Base-by-base conservation (phyloP, 1,140 invertebrate species). In the Pachypeltis micranthus region DNA sequence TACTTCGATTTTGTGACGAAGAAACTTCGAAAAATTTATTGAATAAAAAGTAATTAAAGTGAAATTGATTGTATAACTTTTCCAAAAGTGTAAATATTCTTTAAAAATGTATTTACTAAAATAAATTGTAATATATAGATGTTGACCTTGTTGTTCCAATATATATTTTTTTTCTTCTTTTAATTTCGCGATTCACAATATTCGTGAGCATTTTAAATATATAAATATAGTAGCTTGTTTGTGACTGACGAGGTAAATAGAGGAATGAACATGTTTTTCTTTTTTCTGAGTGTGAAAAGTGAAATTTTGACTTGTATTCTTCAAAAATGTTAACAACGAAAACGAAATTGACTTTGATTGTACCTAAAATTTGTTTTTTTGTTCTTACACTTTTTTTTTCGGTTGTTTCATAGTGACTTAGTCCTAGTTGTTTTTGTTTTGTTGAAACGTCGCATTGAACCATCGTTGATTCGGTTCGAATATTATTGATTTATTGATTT, bases 61-160 rank as follows among this genome's bases (percentile, higher is more conserved):
- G n/a, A n/a, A n/a, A n/a, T n/a, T n/a, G n/a, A n/a, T 31, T 26
- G 23, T 63, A 62, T 29, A 54, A 34, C 39, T 47, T 54, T 64
- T 64, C 34, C 57, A n/a, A 64, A 59, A 47, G 16, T 64, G 63
- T 64, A 64, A 60, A 64, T 64, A 64, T 64, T 58, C 63, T 59
- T 59, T 47, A 59, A 44, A 44, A 51, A 51, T 51, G 47, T 51
- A 51, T 62, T 62, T 63, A 51, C 47, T 51, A 21, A 59, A 64
- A 24, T 55, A 62, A 62, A 64, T 21, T 64, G 63, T 64, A 64
- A 59, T 64, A 64, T n/a, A n/a, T 64, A 64, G 63, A 64, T 64
- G 63, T 64, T 64, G 58, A 64, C 26, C 57, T 64, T 60, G 63
- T 64, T 64, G 63, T 64, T 59, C 63, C 63, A 64, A 26, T 64